Percentiles rank a stretch among this genome's conserved stretches.
These are phyloP conservation scores for Struthio camelus DNA, from an alignment of 2,113 vertebrate species.

Conservation along the genomic window DNA sequence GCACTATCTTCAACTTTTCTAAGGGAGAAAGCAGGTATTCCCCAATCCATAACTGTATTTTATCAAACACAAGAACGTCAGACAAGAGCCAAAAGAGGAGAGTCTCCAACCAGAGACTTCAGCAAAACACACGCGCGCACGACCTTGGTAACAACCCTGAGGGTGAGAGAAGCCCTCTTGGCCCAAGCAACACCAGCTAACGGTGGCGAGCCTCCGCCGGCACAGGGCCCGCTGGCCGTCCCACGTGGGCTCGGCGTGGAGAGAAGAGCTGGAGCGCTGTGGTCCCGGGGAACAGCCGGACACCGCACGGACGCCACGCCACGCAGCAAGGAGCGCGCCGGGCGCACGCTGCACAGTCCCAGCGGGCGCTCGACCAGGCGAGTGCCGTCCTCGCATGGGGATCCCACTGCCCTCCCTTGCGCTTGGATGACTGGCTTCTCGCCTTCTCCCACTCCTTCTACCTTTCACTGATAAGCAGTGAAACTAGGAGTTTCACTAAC, in stretches of 20 bases:
- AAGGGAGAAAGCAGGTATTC: neutral
- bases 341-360: too few relatives aligned
- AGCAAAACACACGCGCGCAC: neutral
- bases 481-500: accelerated
- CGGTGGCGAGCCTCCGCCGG: neutral
- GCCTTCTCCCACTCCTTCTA: neutral
- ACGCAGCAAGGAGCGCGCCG: too few relatives aligned
- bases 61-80: neutral
- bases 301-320: too few relatives aligned
- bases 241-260: too few relatives aligned
- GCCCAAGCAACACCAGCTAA: neutral
- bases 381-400: too few relatives aligned
- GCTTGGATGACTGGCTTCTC: accelerated
- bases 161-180: neutral
- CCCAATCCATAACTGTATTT: neutral
- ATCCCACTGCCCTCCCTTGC: accelerated
- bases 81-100: neutral
- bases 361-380: too few relatives aligned
- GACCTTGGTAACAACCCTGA: too few relatives aligned
- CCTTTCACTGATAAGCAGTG: accelerated
- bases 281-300: too few relatives aligned
- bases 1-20: neutral
- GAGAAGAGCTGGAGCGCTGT: too few relatives aligned
- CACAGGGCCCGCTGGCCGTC: too few relatives aligned
- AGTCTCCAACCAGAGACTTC: neutral